Evolutionary conservation across 2,797 vertebrate species (phyloP).

Genomic region (Podargus strigoides): DNA sequence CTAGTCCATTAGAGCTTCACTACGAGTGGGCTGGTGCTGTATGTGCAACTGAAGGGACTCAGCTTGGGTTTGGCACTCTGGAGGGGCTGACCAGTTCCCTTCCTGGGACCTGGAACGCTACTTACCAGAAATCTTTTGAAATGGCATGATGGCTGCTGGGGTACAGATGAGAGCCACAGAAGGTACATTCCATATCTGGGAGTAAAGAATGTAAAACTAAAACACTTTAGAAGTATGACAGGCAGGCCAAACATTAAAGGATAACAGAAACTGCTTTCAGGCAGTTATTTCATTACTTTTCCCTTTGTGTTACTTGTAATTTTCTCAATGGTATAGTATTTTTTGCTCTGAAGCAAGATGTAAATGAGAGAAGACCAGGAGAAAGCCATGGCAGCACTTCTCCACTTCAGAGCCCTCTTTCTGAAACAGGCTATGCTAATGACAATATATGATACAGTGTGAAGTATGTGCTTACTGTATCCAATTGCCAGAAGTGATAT

Average conservation of each 20-base stretch:
- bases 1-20: background rate
- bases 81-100: background rate
- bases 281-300: background rate
- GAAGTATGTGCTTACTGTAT: background rate
- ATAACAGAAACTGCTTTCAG: background rate
- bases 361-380: background rate
- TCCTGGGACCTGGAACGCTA: background rate
- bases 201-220: background rate
- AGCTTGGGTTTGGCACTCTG: background rate
- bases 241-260: background rate
- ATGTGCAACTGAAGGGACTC: accelerated
- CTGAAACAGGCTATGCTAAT: background rate
- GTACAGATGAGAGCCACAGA: background rate
- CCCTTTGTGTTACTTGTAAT: background rate
- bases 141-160: background rate
- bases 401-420: background rate
- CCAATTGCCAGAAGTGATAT: background rate
- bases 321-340: background rate
- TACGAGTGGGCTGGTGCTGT: accelerated
- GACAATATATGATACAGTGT: background rate
- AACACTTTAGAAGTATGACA: background rate
- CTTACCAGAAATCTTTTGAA: background rate
- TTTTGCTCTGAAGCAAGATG: background rate
- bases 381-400: background rate
- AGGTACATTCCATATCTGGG: background rate